Conservation (phyloP, 2,888 invertebrate species). For the Lithodes maja region DNA sequence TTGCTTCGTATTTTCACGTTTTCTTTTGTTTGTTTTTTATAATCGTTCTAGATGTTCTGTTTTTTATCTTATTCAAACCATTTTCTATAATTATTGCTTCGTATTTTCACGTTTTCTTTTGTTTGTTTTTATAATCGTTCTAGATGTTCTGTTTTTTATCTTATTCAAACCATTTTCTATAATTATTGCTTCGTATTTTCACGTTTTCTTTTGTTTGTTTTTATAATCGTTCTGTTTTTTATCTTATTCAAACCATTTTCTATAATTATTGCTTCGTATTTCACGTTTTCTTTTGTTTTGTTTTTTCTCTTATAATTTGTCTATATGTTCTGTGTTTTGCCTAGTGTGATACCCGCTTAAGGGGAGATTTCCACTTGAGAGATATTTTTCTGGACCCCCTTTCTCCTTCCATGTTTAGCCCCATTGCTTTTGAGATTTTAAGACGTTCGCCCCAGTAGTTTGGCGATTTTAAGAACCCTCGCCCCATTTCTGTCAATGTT, state of each 20-base stretch:
- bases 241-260: background rate
- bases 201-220: background rate
- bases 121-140: background rate
- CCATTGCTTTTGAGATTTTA: background rate
- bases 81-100: background rate
- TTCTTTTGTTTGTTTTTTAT: background rate
- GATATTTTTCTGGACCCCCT: background rate
- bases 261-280: background rate
- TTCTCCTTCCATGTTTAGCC: background rate
- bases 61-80: background rate
- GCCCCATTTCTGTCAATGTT: too few relatives aligned
- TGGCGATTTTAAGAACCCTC: too few relatives aligned
- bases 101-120: background rate
- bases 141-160: background rate
- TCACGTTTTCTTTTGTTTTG: background rate
- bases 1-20: background rate
- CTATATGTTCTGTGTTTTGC: too few relatives aligned
- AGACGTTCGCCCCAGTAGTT: background rate
- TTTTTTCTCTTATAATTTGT: background rate
- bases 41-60: background rate
- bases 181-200: background rate
- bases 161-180: background rate
- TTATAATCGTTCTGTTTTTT: background rate
- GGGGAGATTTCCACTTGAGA: background rate
- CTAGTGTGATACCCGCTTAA: too few relatives aligned